Evolutionary conservation across 2,888 invertebrate species (phyloP), one percentile per base, ranked within the genome.

Genomic region (Graphium colonna): DNA sequence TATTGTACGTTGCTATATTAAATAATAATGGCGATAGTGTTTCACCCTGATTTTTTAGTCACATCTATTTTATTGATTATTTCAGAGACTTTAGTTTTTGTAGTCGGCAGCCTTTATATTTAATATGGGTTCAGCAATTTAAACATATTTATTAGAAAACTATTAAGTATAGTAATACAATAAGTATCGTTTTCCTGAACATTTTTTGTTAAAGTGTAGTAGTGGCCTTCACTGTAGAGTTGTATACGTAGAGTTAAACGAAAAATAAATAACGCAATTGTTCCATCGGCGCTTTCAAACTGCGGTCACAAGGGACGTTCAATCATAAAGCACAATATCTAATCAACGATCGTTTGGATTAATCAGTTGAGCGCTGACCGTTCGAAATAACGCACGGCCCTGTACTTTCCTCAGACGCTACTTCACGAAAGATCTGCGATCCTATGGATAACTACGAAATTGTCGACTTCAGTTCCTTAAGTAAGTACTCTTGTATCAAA

Each of bases 331-430:
- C 56, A 65, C 68, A 71, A 69, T 75, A 77, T 77, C 76, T 82
- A 80, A 83, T 86, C 79, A 79, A 71, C 71, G 73, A 82, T 80
- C 75, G 74, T 81, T 81, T 71, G 69, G 64, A 59, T 67, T 75
- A 78, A 83, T 82, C 82, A 88, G 85, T 88, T 73, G 79, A 75
- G 64, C 78, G 77, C 69, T 74, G 81, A 80, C 77, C 78, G 78
- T 73, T 61, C 64, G 57, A 61, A 60, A 66, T 60, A 63, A 55
- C 60, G 69, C 65, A 65, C 79, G 76, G 66, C 53, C 47, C 44
- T 17, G 42, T 41, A 55, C 51, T 56, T 50, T 58, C 67, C 62
- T 61, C 61, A 54, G 51, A 50, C 57, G 51, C 51, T 44, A 21
- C 28, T 43, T 36, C 26, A 47, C 53, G 45, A 46, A 42, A 61